Evolutionary conservation across 1,140 invertebrate genomes (phyloP), one percentile per base, ranked within the genome.

Genomic region (Magallana gigas): DNA sequence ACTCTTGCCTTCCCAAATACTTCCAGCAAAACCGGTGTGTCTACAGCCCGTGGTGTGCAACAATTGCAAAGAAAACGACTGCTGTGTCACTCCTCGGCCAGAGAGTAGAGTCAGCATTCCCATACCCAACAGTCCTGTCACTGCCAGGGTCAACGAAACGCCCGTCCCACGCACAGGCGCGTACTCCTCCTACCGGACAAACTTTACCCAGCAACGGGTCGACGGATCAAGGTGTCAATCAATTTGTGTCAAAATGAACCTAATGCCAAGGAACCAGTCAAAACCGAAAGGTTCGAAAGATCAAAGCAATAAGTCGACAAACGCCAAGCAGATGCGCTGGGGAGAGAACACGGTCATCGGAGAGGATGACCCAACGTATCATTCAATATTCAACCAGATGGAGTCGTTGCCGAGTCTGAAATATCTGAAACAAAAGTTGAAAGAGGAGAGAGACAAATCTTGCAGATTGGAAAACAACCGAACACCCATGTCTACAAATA

Each of bases 211-310:
- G 5, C 36, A 48, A 1, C 36, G 36, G 36, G 36, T 5, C 60
- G 16, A 18, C 11, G 18, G 18, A 64, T 16, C 18, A 16, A 64
- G 60, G 18, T 16, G 16, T 16, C 11, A 64, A 16, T 64, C 60
- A 64, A 18, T 64, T 16, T 64, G 60, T 64, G n/a, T 64, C 16
- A 64, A 64, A 64, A 64, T 64, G 60, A 64, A 64, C 14, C 60
- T 64, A 64, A 3, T 64, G 16, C 60, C 60, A 64, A 64, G 60
- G 18, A 18, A 64, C 16, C 18, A 16, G 60, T 18, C n/a, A 64
- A 64, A 16, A 7, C 18, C 16, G 7, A n/a, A 16, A 64, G 8
- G 18, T n/a, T 64, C 60, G 6, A 16, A 18, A n/a, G 14, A 64
- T 14, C 60, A 64, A 8, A 16, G 60, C 11, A 64, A 64, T 64